A percentile compares a stretch with the other conserved stretches of the same genome.
Conservation (phyloP, 2,888 invertebrate species). For the Coenonympha arcania region DNA sequence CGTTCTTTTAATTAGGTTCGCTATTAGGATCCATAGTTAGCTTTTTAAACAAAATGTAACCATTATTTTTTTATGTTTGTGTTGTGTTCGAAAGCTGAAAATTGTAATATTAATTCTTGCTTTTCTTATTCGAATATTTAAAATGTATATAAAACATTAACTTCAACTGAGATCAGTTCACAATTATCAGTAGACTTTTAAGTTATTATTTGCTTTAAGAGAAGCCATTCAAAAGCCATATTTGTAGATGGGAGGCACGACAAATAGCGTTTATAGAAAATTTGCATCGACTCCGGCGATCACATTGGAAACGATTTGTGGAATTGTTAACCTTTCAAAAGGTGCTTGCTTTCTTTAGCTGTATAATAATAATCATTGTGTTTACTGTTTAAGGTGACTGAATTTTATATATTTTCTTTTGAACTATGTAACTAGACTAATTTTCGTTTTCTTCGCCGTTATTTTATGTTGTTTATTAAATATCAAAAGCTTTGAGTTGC, state of each 20-base stretch:
- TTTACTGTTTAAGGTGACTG: conserved; percentile 8
- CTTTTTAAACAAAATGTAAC: not conserved
- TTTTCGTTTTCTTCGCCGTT: not conserved
- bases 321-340: conserved; percentile 25
- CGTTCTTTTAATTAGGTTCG: no score
- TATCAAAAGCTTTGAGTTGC: not conserved
- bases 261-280: conserved; percentile 18
- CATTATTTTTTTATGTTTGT: not conserved
- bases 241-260: conserved; percentile 13
- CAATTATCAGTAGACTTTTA: conserved; percentile 9
- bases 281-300: conserved; percentile 23
- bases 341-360: conserved; percentile 37
- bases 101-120: no score
- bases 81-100: not conserved
- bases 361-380: not conserved
- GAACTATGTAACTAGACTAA: not conserved
- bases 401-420: not conserved
- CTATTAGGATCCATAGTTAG: no score
- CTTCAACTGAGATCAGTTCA: not conserved
- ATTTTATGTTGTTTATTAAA: not conserved
- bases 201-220: conserved; percentile 13
- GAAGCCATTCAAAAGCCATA: conserved; percentile 16
- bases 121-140: not conserved
- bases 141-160: conserved; percentile 6
- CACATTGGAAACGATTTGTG: conserved; percentile 36